phyloP scores from a whole-genome alignment of 2,888 invertebrate genomes.

The Altica lythri region DNA sequence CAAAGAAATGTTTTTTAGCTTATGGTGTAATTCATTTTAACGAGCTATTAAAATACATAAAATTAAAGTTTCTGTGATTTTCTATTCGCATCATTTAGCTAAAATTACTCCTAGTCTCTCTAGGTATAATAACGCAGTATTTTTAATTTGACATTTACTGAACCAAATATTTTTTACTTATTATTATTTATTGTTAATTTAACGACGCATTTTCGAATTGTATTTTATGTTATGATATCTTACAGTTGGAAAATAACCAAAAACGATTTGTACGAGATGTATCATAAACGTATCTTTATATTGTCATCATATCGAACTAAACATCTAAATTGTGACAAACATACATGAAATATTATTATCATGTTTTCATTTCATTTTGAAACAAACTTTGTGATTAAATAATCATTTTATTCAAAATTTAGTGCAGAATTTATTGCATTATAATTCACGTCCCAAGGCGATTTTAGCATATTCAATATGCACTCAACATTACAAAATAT shows the following conservation, averaged over 20 bases:
- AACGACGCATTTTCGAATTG: constrained; percentile 24
- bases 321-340: constrained; percentile 4
- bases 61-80: constrained; percentile 25
- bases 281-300: constrained; percentile 30
- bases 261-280: constrained; percentile 25
- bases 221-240: too few relatives aligned
- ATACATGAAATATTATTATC: constrained; percentile 11
- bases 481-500: constrained; percentile 22
- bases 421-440: constrained; percentile 20
- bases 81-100: constrained; percentile 22
- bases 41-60: too few relatives aligned
- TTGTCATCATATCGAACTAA: constrained; percentile 5
- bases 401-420: constrained; percentile 17
- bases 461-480: constrained; percentile 19
- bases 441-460: constrained; percentile 16
- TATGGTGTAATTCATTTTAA: constrained; percentile 12
- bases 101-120: constrained; percentile 28
- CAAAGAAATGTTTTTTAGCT: constrained; percentile 12
- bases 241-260: too few relatives aligned
- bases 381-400: constrained; percentile 4
- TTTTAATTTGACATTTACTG: constrained; percentile 26
- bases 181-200: constrained; percentile 29
- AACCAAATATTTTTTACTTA: constrained; percentile 32
- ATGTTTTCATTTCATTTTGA: constrained; percentile 20
- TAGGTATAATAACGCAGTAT: constrained; percentile 27